Percentiles rank a stretch among this genome's conserved stretches.
Evolutionary conservation across 2,888 invertebrate genomes (phyloP).

Genomic region (Drosophila tanythrix): DNA sequence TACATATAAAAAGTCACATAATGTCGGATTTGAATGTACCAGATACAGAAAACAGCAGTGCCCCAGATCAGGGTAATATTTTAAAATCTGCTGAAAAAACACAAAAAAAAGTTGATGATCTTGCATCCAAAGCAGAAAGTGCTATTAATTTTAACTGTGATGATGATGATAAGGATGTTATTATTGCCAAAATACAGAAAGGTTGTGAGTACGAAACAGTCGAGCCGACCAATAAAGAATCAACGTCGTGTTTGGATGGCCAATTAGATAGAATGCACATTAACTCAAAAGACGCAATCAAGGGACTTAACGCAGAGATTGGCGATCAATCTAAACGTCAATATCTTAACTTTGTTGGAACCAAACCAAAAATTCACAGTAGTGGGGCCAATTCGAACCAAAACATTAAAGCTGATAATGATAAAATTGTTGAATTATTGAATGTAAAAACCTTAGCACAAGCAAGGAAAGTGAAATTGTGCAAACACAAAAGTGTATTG

Average conservation of each 20-base stretch:
- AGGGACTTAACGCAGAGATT: background rate
- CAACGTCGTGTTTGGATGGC: conserved; percentile 24
- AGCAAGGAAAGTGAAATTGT: background rate
- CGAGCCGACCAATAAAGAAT: conserved; percentile 6
- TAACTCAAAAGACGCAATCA: conserved; percentile 11
- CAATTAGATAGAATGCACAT: conserved; percentile 50
- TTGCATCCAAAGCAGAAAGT: conserved; percentile 7
- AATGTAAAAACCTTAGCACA: background rate
- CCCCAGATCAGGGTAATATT: background rate
- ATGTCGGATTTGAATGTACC: conserved; percentile 42
- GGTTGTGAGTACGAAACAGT: conserved; percentile 55
- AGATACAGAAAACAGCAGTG: background rate
- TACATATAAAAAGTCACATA: conserved; percentile 11
- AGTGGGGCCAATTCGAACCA: background rate
- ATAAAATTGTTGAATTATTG: background rate
- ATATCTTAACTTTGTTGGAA: background rate
- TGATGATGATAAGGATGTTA: conserved; percentile 39
- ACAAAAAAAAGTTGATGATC: conserved; percentile 2
- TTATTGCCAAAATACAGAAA: conserved; percentile 41
- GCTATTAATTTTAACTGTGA: conserved; percentile 18
- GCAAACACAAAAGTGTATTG: background rate
- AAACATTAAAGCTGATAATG: conserved; percentile 3
- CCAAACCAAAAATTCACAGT: conserved; percentile 7
- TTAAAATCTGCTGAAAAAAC: conserved; percentile 14
- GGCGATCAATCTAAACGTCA: conserved; percentile 1